Evolutionary conservation across 2,113 vertebrate genomes (phyloP), one percentile per base, ranked within the genome.

Genomic region (Perccottus glenii): DNA sequence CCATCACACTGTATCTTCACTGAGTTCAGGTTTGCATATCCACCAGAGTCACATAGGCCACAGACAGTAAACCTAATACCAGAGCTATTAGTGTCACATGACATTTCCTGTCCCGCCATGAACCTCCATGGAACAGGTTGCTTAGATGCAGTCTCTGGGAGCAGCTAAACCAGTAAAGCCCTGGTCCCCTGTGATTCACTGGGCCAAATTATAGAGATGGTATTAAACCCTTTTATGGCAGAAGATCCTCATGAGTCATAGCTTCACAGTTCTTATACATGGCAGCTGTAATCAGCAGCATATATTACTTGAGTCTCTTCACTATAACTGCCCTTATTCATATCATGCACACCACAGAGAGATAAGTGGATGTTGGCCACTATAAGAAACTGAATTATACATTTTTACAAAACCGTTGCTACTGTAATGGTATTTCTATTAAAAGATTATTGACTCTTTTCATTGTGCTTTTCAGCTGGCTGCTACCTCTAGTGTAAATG

Each of bases 331-430:
- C 8, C 38, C 38, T 40, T 40, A 40, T 3, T 40, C 38, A 40
- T 40, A 6, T 40, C 5, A 40, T n/a, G n/a, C 2, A 40, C 8
- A 3, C 38, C 8, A 5, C 38, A 36, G 75, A 58, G 57, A 70
- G 60, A 62, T 69, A 70, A 75, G 70, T 75, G 58, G 27, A 58
- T 56, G 61, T 32, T 82, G 85, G 76, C 67, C 42, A 5, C 19
- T 32, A 38, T 38, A 4, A 38, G 36, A 38, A 38, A 38, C 36
- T 5, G 38, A 40, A 2, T 40, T 40, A 40, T 6, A 6, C 2
- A 40, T 40, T 40, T 40, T 27, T 27, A 27, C 19, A 27, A 27
- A 27, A 27, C 19, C 19, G 19, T 27, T 27, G 19, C 19, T 27
- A 27, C 19, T 27, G 19, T 27, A 27, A 27, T 27, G 19, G 1